Evolutionary conservation across 2,113 vertebrate species (phyloP).

Genomic region (Carollia perspicillata): DNA sequence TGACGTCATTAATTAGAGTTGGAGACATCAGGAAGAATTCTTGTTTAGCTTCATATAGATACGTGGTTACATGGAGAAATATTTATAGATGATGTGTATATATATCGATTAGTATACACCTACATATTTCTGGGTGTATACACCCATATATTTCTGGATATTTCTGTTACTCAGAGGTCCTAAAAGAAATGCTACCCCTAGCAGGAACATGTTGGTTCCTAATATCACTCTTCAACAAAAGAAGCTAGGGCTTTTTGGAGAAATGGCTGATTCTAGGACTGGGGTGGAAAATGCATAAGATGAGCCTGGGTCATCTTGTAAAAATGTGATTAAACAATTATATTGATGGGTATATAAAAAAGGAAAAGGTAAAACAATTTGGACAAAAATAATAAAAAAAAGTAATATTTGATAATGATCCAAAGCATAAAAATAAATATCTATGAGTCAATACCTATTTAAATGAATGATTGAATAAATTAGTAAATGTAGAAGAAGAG

Average conservation of each 20-base stretch:
- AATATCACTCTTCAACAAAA: background rate
- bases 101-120: background rate
- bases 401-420: background rate
- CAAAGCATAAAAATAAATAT: conserved; percentile 2
- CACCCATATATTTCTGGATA: too few relatives aligned
- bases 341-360: background rate
- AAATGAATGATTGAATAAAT: background rate
- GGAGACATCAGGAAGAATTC: background rate
- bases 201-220: background rate
- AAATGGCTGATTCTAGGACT: background rate
- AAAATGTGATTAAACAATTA: background rate
- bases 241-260: background rate
- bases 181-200: background rate
- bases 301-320: background rate
- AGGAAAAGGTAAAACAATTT: background rate
- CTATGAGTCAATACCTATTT: background rate
- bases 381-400: background rate
- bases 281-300: background rate
- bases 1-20: background rate
- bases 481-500: background rate
- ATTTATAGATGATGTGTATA: background rate
- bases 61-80: background rate
- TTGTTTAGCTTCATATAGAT: background rate
- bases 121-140: background rate
- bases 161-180: background rate